These are phyloP conservation scores for Hylaea fasciaria DNA, from an alignment of 2,888 invertebrate species.

Conservation along the genomic window DNA sequence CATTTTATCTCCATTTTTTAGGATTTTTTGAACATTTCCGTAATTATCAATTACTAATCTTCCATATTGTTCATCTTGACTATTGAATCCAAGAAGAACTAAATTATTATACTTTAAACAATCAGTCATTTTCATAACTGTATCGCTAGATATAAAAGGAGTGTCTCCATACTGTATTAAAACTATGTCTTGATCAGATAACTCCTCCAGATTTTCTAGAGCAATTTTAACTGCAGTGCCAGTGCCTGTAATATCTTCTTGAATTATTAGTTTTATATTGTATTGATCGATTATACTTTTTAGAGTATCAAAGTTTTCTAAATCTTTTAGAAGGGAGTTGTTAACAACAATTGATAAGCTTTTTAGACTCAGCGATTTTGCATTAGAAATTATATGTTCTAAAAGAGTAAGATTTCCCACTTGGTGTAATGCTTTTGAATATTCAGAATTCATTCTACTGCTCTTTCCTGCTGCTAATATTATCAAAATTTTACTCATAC, in stretches of 20 bases:
- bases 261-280: slow-evolving; percentile 19
- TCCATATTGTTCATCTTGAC: slow-evolving; percentile 19
- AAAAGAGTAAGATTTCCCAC: slow-evolving; percentile 19
- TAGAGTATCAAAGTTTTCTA: slow-evolving; percentile 18
- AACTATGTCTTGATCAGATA: slow-evolving; percentile 19
- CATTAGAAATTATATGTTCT: slow-evolving; percentile 19
- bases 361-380: slow-evolving; percentile 19
- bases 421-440: slow-evolving; percentile 16
- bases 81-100: slow-evolving; percentile 18
- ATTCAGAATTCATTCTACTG: slow-evolving; percentile 19
- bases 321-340: slow-evolving; percentile 19
- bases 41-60: slow-evolving; percentile 19
- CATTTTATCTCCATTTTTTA: slow-evolving; percentile 19
- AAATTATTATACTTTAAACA: slow-evolving; percentile 17
- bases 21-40: slow-evolving; percentile 17
- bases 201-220: slow-evolving; percentile 19
- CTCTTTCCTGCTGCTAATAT: slow-evolving; percentile 17
- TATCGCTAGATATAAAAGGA: slow-evolving; percentile 17
- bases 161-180: slow-evolving; percentile 18
- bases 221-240: slow-evolving; percentile 19
- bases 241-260: slow-evolving; percentile 18
- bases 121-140: slow-evolving; percentile 19
- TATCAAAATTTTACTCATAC: slow-evolving; percentile 18
- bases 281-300: slow-evolving; percentile 19
- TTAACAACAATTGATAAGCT: slow-evolving; percentile 19